Evolutionary conservation across 2,113 vertebrate genomes (phyloP), one percentile per base, ranked within the genome.

Genomic region (Hucho hucho): DNA sequence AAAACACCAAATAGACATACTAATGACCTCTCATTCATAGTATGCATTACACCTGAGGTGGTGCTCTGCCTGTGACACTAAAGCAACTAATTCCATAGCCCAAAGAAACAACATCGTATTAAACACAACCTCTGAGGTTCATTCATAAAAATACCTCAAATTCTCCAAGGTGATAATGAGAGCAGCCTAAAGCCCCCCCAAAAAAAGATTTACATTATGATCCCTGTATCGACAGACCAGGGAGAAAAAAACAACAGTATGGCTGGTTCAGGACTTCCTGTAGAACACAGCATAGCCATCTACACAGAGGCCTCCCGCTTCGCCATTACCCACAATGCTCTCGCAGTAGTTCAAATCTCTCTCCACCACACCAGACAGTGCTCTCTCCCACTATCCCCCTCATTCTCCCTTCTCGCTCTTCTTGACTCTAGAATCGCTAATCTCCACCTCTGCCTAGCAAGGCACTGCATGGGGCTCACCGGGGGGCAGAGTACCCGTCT

Each of bases 371-470:
- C 28, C 64, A 18, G 20, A 20, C 64, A 66, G 14, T 32, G 18
- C 26, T 16, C 47, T 3, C 20, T 59, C 20, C 56, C 20, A 11
- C n/a, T 6, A 11, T 24, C 24, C 5, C 13, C 24, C 26, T 14
- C 25, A 11, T 58, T 16, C 43, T 26, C 46, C 13, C 20, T n/a
- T 12, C 49, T 12, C 9, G 2, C 24, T 69, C 78, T 32, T 5
- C 18, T 2, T n/a, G 69, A 67, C 83, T 75, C 75, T 91, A 94
- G 73, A 97, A 94, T 97, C 93, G 0, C 92, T 95, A 95, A 97
- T 96, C 86, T 97, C 94, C 88, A 96, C 90, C 66, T 96, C 93
- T 0, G 92, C 93, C 82, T 86, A 32, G 87, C 3, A 0, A 95
- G 94, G 4, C 95, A 95, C 0, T 13, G 65, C 29, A 94, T 76